phyloP scores from a whole-genome alignment of 2,797 vertebrate genomes.

The Furcifer pardalis region DNA sequence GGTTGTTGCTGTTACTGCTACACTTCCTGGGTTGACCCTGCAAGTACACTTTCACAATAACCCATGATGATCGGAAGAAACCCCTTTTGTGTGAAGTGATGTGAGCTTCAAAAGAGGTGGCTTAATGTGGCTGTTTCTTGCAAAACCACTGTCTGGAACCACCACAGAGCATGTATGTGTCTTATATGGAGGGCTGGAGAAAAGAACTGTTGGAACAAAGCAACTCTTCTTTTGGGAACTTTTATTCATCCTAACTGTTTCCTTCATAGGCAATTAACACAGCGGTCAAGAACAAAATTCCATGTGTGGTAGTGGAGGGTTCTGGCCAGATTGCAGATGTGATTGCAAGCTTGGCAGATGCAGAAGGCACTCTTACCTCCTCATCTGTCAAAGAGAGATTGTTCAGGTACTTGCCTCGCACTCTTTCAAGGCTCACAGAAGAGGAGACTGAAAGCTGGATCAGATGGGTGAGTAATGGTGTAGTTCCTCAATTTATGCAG shows the following conservation, averaged over 20 bases:
- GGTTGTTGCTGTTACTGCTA: background rate
- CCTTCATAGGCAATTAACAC: conserved; percentile 76
- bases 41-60: background rate
- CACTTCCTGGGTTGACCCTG: background rate
- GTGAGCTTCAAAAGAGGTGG: background rate
- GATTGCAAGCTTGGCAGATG: conserved; percentile 76
- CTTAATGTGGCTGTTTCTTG: too few relatives aligned
- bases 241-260: background rate
- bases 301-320: conserved; percentile 82
- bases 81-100: too few relatives aligned
- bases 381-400: conserved; percentile 79
- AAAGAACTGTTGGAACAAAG: background rate
- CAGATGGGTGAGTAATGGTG: conserved; percentile 70
- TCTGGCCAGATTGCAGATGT: conserved; percentile 79
- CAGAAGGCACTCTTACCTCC: conserved; percentile 72
- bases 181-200: background rate
- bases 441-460: conserved; percentile 82
- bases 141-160: background rate
- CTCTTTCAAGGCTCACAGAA: conserved; percentile 76
- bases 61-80: background rate
- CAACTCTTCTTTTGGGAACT: background rate
- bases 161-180: background rate
- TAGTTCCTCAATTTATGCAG: background rate
- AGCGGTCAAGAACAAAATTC: conserved; percentile 81
- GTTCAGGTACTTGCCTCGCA: conserved; percentile 77